Conservation (phyloP, 2,888 invertebrate species). For the Isoperla grammatica region DNA sequence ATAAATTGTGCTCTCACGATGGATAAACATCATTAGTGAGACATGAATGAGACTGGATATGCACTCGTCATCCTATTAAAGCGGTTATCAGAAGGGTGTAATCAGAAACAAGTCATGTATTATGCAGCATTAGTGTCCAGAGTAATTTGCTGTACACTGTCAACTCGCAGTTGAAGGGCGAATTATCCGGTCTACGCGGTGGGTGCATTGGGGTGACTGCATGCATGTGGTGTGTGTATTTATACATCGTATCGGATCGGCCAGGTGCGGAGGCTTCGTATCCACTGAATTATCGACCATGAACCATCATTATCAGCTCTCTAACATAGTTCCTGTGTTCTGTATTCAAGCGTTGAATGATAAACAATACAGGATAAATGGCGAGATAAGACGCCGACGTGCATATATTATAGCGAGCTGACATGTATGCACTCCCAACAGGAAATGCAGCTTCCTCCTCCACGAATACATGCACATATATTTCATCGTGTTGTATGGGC, state of each 20-base stretch:
- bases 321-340: too few relatives aligned
- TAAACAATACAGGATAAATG: constrained; percentile 22
- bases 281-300: too few relatives aligned
- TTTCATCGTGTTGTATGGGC: too few relatives aligned
- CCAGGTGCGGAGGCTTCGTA: too few relatives aligned
- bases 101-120: constrained; percentile 45
- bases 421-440: not conserved
- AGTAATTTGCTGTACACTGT: constrained; percentile 32
- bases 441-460: constrained; percentile 24
- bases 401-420: not conserved
- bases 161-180: not conserved
- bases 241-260: too few relatives aligned
- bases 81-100: constrained; percentile 43
- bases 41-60: too few relatives aligned
- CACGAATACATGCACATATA: too few relatives aligned
- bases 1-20: constrained; percentile 21
- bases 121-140: constrained; percentile 44
- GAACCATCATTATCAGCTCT: too few relatives aligned
- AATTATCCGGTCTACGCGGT: too few relatives aligned
- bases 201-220: too few relatives aligned
- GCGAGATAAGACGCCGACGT: constrained; percentile 18
- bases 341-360: constrained; percentile 16
- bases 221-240: too few relatives aligned
- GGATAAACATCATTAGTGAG: constrained; percentile 10
- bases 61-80: constrained; percentile 42